Evolutionary conservation across 2,888 invertebrate species (phyloP), one percentile per base, ranked within the genome.

Genomic region (Xanthia icteritia): DNA sequence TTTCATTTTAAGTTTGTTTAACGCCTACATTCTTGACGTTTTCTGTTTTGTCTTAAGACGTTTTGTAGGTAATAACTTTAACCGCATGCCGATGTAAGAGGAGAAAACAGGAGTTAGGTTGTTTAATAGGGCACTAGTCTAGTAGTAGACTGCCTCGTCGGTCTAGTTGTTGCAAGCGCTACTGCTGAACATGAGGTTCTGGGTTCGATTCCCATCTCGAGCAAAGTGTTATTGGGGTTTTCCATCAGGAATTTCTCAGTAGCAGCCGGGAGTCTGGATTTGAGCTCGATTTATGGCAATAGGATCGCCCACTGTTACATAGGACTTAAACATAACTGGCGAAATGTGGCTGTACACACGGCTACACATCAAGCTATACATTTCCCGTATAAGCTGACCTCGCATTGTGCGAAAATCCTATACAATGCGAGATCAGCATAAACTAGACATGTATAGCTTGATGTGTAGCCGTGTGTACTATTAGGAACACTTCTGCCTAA

Each of bases 1-100:
- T 92, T 92, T 92, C 91, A 88, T 90, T 90, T 90, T 84, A 88
- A 81, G 90, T 90, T 92, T 92, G 89, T 89, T 89, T 90, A 87
- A 88, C 90, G 85, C 84, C 82, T 90, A 87, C 87, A 88, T 87
- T 85, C 79, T 81, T 89, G 83, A 80, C 31, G 45, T 86, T 87
- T 84, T 81, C 77, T 77, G 77, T 86, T 77, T 81, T 82, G 84
- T 84, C 70, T 84, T 68, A 67, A 11, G 60, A 42, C 15, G 6
- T 76, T 51, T 81, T 58, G 9, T 45, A 66, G 20, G 6, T 66
- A 36, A 74, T 58, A 5, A 54, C 42, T 61, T 60, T 17, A 48
- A 45, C 36, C 11, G 39, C 8, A 45, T 45, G 23, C 17, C n/a
- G 5, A 11, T 27, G 27, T 13, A 20, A 17, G 42, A 60, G 54